These are phyloP conservation scores for Odontocolon sp. DNA, from an alignment of 2,888 invertebrate species.

Conservation along the genomic window DNA sequence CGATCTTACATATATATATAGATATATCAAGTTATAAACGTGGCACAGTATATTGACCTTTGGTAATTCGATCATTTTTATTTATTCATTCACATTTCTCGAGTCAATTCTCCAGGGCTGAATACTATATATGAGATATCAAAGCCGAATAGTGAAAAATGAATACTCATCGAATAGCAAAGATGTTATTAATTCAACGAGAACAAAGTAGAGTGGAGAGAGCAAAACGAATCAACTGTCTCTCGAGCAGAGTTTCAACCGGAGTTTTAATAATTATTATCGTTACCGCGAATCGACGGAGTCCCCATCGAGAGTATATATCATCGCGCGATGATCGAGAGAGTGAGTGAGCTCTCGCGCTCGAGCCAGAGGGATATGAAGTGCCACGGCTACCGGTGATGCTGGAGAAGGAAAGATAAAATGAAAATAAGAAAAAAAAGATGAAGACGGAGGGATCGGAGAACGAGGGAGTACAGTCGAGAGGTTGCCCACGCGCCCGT, in stretches of 20 bases:
- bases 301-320: conserved; percentile 17
- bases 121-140: not conserved
- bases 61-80: not conserved
- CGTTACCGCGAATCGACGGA: not conserved
- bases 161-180: conserved; percentile 2
- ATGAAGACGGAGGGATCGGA: not conserved
- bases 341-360: not conserved
- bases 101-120: not conserved
- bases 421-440: not conserved
- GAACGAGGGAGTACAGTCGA: too few relatives aligned
- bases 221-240: not conserved
- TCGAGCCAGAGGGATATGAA: conserved; percentile 36
- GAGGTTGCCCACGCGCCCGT: conserved; percentile 33
- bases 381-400: conserved; percentile 5
- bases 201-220: not conserved
- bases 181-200: conserved; percentile 5
- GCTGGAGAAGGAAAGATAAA: not conserved
- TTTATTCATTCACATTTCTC: conserved; percentile 20
- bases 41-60: not conserved
- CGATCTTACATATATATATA: not conserved
- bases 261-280: conserved; percentile 21
- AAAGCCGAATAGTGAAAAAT: not conserved
- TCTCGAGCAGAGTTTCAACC: not conserved
- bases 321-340: conserved; percentile 34
- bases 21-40: not conserved